Evolutionary conservation across 1,140 invertebrate genomes (phyloP), one percentile per base, ranked within the genome.

Genomic region (Megathymus violae): DNA sequence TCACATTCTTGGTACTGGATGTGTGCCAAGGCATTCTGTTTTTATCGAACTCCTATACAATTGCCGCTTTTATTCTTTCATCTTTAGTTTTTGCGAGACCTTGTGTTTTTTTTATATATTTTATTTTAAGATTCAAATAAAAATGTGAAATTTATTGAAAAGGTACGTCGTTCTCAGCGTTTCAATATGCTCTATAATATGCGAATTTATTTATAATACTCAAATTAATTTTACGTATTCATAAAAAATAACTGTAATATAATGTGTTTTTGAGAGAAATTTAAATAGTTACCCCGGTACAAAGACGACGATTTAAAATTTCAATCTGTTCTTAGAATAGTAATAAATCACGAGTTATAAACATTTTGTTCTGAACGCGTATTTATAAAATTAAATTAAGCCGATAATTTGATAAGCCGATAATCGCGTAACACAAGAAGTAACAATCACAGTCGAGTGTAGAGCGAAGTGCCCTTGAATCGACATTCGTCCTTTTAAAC

Each of bases 21-120:
- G 36, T 52, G 40, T 77, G 84, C 82, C 84, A 87, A 71, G 68
- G 74, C 74, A 74, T 78, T 74, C 69, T 65, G 67, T 54, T 69
- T 59, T 59, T 76, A 76, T 78, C 69, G 70, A 75, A 71, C 61
- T 59, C 46, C 61, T 69, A 73, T 76, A 76, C 64, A 69, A 63
- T 74, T 67, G 69, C 44, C 43, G 38, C 43, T 63, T 64, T 47
- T 68, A 54, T 62, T 64, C 47, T 27, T 56, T 47, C 44, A 47
- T 62, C 36, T 50, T 59, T 36, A 25, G 10, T 46, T 44, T 46
- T 52, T 52, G 22, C 25, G 41, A 56, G 19, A 56, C 40, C 22
- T 44, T 44, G 11, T 43, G 22, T 19, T 43, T 43, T 56, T 56
- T 25, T 19, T 52, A 22, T 27, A 27, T 17, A 22, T 22, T 22